phyloP scores from a whole-genome alignment of 2,113 vertebrate genomes.

The Otus sunia region DNA sequence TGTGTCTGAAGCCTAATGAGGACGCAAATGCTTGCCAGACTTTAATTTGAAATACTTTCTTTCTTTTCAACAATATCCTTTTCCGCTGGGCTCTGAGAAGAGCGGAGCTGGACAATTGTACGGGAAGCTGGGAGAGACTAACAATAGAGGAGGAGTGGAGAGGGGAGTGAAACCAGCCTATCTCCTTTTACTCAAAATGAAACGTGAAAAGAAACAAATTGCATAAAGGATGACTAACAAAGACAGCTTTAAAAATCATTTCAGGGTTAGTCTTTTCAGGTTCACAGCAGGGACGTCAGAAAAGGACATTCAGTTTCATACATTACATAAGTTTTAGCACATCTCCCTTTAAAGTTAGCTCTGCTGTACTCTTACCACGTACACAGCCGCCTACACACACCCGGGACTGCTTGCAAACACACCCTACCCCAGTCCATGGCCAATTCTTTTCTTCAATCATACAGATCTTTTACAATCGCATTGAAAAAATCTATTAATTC shows the following conservation, averaged over 20 bases:
- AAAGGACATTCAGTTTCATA: neutral
- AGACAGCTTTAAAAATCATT: neutral
- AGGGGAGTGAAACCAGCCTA: neutral
- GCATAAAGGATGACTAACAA: constrained; percentile 29
- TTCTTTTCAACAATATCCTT: constrained; percentile 7
- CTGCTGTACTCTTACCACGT: neutral
- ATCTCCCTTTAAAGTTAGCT: neutral
- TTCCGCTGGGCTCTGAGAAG: constrained; percentile 22
- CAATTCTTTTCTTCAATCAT: neutral
- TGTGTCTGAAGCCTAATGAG: neutral
- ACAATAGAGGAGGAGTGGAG: constrained; percentile 37
- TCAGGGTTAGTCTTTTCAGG: neutral
- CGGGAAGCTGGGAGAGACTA: neutral
- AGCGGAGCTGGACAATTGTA: constrained; percentile 18
- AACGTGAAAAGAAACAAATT: constrained; percentile 37
- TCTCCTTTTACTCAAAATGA: neutral
- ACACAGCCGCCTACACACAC: neutral
- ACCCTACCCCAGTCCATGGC: neutral
- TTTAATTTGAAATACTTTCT: constrained; percentile 26
- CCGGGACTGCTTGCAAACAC: neutral
- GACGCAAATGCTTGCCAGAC: neutral
- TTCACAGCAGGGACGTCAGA: neutral
- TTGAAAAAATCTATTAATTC: neutral
- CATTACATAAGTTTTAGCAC: neutral
- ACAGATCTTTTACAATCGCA: neutral